phyloP scores from a whole-genome alignment of 2,113 vertebrate species.

The Tretioscincus oriximinensis region DNA sequence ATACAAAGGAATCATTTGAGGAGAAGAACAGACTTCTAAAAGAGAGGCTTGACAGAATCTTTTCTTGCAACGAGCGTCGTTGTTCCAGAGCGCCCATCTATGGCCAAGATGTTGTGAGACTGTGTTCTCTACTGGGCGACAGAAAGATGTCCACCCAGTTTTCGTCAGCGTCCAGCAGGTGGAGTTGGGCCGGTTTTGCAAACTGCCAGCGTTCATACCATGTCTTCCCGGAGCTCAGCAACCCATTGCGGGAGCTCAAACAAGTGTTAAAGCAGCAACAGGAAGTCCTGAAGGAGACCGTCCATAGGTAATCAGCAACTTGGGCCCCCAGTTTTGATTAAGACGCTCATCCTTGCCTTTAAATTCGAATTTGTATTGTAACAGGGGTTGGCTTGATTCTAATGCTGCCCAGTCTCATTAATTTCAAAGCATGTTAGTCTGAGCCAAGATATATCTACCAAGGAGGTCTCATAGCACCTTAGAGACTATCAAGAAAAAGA shows the following conservation, averaged over 20 bases:
- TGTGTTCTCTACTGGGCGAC: conserved; percentile 70
- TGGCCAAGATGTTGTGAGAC: conserved; percentile 82
- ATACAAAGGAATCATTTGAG: conserved; percentile 80
- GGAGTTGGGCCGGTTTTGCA: conserved; percentile 81
- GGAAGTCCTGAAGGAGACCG: conserved; percentile 62
- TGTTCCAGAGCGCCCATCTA: conserved; percentile 84
- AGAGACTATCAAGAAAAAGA: no score
- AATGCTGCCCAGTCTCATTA: no score
- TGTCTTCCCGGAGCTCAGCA: conserved; percentile 25
- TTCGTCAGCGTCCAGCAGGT: conserved; percentile 54
- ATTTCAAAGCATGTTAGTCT: no score
- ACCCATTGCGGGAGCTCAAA: conserved; percentile 70
- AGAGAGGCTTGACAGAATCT: conserved; percentile 85
- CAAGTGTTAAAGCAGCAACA: conserved; percentile 65
- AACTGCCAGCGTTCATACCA: conserved; percentile 64
- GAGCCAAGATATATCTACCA: no score
- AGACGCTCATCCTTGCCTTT: neutral
- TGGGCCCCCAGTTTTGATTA: neutral
- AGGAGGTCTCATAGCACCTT: no score
- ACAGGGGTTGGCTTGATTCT: no score
- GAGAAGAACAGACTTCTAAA: conserved; percentile 84
- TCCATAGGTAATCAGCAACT: conserved; percentile 71
- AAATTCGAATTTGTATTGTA: no score
- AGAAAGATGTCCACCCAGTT: conserved; percentile 23
- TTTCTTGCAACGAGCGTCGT: conserved; percentile 84